Conservation (phyloP, 2,113 vertebrate species). For the Micronycteris hirsuta region DNA sequence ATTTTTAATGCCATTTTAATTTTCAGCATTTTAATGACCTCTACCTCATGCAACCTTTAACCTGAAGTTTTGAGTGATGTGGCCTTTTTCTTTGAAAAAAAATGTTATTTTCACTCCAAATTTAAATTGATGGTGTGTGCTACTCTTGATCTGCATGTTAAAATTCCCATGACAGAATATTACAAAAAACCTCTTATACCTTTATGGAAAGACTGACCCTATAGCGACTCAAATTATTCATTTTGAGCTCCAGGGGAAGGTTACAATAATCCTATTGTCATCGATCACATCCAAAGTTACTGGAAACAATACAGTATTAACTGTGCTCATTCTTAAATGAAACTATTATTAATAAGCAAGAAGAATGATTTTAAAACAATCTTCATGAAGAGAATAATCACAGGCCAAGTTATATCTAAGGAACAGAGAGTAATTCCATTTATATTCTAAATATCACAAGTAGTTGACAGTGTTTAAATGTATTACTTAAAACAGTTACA, state of each 20-base stretch:
- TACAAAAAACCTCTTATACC: not conserved
- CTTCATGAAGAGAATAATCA: not conserved
- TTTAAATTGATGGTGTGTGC: not conserved
- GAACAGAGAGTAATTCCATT: not conserved
- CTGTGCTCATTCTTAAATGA: not conserved
- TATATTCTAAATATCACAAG: not conserved
- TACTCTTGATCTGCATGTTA: constrained; percentile 21
- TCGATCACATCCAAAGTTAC: constrained; percentile 60
- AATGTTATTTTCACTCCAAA: accelerated
- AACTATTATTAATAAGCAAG: not conserved
- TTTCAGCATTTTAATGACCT: not conserved
- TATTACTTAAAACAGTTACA: not conserved
- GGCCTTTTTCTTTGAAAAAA: not conserved
- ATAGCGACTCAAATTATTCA: constrained; percentile 42
- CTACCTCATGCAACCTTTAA: not conserved
- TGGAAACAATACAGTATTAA: constrained; percentile 69
- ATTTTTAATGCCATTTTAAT: not conserved
- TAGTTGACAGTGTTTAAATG: not conserved
- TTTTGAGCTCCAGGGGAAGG: constrained; percentile 54
- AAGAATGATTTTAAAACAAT: not conserved
- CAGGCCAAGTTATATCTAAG: not conserved
- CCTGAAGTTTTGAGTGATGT: not conserved
- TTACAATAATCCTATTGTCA: constrained; percentile 70
- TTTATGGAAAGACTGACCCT: constrained; percentile 52
- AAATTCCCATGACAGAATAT: constrained; percentile 4